A percentile compares a stretch with the other conserved stretches of the same genome.
Conservation (phyloP, 92 coral and sea anemone genomes). For the Pocillopora meandrina region DNA sequence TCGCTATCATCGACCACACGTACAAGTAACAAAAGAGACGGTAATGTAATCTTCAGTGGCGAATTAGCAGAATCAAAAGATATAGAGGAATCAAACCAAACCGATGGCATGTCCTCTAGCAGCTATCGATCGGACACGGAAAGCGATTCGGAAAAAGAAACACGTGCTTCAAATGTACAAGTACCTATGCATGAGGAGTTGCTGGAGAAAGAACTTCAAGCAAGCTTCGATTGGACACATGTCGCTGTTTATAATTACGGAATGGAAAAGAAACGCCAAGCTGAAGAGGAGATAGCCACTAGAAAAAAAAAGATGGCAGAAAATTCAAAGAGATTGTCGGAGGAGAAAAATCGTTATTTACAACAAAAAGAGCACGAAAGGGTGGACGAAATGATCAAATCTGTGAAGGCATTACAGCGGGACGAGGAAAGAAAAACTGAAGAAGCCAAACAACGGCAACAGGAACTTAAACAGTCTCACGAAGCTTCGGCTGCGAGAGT, state of each 20-base stretch:
- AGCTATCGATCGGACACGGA: neutral
- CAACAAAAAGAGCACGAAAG: constrained; percentile 51
- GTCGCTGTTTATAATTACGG: constrained; percentile 50
- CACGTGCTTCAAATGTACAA: neutral
- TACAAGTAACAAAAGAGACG: neutral
- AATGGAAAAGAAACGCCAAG: constrained; percentile 53
- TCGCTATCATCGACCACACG: neutral
- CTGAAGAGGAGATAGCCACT: constrained; percentile 22
- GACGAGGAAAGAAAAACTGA: constrained; percentile 53
- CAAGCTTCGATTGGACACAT: constrained; percentile 41
- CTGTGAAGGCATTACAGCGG: constrained; percentile 58
- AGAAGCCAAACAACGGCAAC: constrained; percentile 58
- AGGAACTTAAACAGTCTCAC: constrained; percentile 62
- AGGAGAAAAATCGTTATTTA: constrained; percentile 51
- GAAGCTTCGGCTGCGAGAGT: constrained; percentile 67
- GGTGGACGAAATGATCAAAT: constrained; percentile 53
- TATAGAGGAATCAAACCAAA: neutral
- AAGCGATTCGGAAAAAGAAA: neutral
- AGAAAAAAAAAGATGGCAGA: constrained; percentile 48
- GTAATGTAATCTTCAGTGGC: neutral
- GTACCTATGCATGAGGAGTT: neutral
- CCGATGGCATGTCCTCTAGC: neutral
- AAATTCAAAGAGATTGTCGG: constrained; percentile 44
- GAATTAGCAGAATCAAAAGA: neutral
- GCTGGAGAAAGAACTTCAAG: constrained; percentile 23